Conservation (phyloP, 2,888 invertebrate genomes). For the Anarsia innoxiella region DNA sequence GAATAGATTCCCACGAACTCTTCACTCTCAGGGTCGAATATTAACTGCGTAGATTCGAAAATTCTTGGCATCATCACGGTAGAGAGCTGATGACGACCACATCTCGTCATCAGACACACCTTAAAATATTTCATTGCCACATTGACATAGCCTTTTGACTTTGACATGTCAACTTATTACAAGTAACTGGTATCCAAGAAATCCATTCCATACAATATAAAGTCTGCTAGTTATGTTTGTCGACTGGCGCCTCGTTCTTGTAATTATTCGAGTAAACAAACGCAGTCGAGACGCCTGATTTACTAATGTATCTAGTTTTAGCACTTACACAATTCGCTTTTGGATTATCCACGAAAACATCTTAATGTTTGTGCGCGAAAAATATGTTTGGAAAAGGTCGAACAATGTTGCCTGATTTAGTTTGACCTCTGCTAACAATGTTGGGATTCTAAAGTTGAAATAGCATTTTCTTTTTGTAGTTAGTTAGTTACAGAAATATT, state of each 20-base stretch:
- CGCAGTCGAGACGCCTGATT: constrained; percentile 50
- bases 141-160: constrained; percentile 15
- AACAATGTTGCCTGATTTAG: no score
- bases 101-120: no score
- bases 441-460: no score
- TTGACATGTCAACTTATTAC: constrained; percentile 9
- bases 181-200: constrained; percentile 1
- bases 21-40: no score
- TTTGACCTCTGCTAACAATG: no score
- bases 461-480: no score
- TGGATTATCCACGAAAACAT: constrained; percentile 26
- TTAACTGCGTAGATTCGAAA: no score
- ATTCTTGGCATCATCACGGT: no score
- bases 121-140: constrained; percentile 8
- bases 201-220: constrained; percentile 24
- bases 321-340: constrained; percentile 40
- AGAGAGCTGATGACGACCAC: no score
- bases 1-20: no score
- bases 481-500: no score
- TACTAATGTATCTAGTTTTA: constrained; percentile 69
- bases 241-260: constrained; percentile 63
- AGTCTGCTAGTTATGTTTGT: constrained; percentile 54
- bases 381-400: neutral
- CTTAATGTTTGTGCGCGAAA: neutral
- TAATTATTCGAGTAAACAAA: constrained; percentile 66